Evolutionary conservation across 2,888 invertebrate species (phyloP), one percentile per base, ranked within the genome.

Genomic region (Nineta flava): DNA sequence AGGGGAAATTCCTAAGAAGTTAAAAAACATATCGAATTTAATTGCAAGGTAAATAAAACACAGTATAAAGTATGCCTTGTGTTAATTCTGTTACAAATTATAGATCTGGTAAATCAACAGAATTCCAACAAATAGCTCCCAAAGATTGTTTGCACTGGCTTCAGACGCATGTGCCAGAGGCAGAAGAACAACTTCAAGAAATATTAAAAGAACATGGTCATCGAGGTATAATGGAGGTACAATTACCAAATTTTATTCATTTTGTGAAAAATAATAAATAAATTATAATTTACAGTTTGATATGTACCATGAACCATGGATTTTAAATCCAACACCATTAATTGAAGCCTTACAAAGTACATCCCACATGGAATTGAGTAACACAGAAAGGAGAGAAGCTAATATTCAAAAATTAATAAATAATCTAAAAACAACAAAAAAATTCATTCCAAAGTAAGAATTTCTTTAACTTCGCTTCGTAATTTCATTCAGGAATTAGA

Each of bases 191-290:
- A 46, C 73, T 82, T 19, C 59, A 66, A 1, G 58, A 65, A 4
- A 86, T 90, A 60, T 64, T 88, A 50, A 62, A 73, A 13, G 68
- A 72, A 47, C 83, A 87, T 57, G 87, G 87, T 0, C 83, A 86
- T 62, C 72, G 88, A 54, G 70, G 73, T 51, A 65, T 77, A 44
- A 75, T 75, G 65, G 82, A 82, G 69, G 79, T 78, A 61, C 55
- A 56, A 54, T 31, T 41, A n/a, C 9, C 19, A 34, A 26, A 31
- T 40, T 56, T 15, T n/a, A 2, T 41, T n/a, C n/a, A 31, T 45
- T n/a, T 42, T 15, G 43, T 2, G 26, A 45, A 35, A 42, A 3
- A 9, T 19, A 26, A 6, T 26, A 7, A 26, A 19, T 43, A 43
- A n/a, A 19, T 19, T 43, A 5, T 26, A 12, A 43, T 19, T 19